These are phyloP conservation scores for Campylomormyrus tamandua DNA, from an alignment of 2,113 vertebrate species.

Conservation along the genomic window DNA sequence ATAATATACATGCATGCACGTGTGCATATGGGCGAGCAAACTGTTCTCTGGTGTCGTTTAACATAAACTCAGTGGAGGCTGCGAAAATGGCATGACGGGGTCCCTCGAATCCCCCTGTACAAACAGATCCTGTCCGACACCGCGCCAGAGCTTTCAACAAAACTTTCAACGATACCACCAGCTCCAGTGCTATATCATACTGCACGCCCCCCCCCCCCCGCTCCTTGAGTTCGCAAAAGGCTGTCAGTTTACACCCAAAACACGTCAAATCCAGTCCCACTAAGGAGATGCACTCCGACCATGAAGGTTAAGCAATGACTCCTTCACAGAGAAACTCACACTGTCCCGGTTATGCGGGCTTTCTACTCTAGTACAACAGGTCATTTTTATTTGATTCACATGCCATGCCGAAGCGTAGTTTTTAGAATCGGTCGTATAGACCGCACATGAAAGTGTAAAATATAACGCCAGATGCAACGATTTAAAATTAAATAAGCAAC, in stretches of 20 bases:
- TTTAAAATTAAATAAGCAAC: not conserved
- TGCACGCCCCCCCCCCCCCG: not conserved
- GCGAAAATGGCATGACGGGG: not conserved
- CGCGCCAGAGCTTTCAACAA: not conserved
- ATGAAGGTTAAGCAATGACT: not conserved
- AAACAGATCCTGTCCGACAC: not conserved
- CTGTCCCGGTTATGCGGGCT: not conserved
- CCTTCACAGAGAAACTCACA: not conserved
- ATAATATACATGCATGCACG: not conserved
- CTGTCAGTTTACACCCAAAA: conserved; percentile 2
- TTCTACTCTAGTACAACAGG: not conserved
- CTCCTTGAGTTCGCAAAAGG: not conserved
- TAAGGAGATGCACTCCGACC: not conserved
- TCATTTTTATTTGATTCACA: not conserved
- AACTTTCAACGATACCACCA: not conserved
- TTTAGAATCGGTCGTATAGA: not conserved
- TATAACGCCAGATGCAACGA: not conserved
- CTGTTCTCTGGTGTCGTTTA: not conserved
- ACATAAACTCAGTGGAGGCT: not conserved
- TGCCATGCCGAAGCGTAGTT: not conserved
- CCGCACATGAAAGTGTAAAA: not conserved
- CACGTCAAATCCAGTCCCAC: not conserved
- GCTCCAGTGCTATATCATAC: not conserved
- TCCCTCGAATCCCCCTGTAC: not conserved
- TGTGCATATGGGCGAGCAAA: not conserved